phyloP scores from a whole-genome alignment of 2,797 vertebrate species.

The Hirundo rustica region DNA sequence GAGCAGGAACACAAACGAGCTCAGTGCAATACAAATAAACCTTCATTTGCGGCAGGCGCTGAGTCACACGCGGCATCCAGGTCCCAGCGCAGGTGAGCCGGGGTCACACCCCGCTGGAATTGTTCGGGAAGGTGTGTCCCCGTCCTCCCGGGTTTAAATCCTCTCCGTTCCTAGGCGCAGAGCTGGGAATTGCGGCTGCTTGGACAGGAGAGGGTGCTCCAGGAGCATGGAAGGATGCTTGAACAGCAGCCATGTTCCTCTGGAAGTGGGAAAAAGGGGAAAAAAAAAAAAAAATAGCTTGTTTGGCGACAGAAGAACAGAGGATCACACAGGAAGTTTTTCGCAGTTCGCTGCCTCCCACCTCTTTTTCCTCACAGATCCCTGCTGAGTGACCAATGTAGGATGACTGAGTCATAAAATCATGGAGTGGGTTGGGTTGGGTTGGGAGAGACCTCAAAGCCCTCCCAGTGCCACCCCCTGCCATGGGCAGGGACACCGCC shows the following conservation, averaged over 20 bases:
- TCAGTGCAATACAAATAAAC: fast-evolving
- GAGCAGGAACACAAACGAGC: not conserved
- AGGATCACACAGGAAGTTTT: not conserved
- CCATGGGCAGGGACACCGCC: not conserved
- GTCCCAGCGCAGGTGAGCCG: not conserved
- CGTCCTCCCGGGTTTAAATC: fast-evolving
- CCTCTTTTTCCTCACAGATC: not conserved
- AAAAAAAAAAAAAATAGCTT: not conserved
- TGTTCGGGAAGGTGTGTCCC: not conserved
- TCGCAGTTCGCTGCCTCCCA: not conserved
- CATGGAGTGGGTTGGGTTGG: not conserved
- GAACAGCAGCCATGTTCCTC: not conserved
- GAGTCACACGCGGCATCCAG: fast-evolving
- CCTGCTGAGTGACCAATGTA: fast-evolving
- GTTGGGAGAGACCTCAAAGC: not conserved
- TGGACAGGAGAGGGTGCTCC: constrained; percentile 41
- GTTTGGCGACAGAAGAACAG: not conserved
- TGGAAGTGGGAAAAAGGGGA: not conserved
- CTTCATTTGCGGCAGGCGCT: fast-evolving
- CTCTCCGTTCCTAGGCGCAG: fast-evolving
- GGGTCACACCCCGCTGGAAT: fast-evolving
- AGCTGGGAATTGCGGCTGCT: not conserved
- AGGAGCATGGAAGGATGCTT: not conserved
- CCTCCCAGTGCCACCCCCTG: not conserved
- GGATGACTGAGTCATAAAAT: not conserved